Conservation (phyloP, 1,140 invertebrate species). For the Capitella teleta region DNA sequence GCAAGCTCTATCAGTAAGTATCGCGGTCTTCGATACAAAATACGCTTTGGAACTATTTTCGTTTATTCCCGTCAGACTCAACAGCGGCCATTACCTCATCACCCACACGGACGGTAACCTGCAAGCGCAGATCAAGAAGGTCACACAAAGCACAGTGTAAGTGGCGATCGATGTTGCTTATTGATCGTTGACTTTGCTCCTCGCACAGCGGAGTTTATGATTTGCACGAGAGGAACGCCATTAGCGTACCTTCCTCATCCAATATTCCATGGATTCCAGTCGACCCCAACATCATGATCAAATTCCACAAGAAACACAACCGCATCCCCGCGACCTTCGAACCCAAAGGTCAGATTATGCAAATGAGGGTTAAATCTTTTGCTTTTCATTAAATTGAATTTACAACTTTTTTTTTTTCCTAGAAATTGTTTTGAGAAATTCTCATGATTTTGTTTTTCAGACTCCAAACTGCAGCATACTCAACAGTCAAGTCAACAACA, state of each 20-base stretch:
- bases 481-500: too few relatives aligned
- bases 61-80: background rate
- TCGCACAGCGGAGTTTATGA: slow-evolving; percentile 18
- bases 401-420: too few relatives aligned
- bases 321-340: slow-evolving; percentile 22
- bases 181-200: background rate
- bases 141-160: background rate
- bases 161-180: too few relatives aligned
- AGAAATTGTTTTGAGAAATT: too few relatives aligned
- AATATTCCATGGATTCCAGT: slow-evolving; percentile 17
- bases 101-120: slow-evolving; percentile 14
- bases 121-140: slow-evolving; percentile 6
- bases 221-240: slow-evolving; percentile 14
- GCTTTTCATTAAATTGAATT: too few relatives aligned
- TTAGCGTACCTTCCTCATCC: background rate
- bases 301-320: slow-evolving; percentile 15
- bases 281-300: slow-evolving; percentile 18
- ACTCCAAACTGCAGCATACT: too few relatives aligned
- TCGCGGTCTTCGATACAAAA: background rate
- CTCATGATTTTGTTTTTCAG: too few relatives aligned
- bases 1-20: too few relatives aligned
- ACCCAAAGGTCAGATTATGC: slow-evolving; percentile 22
- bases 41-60: background rate
- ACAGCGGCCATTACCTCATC: slow-evolving; percentile 18
- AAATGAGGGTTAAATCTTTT: too few relatives aligned